Conservation (phyloP, 2,113 vertebrate species). For the Origma solitaria region DNA sequence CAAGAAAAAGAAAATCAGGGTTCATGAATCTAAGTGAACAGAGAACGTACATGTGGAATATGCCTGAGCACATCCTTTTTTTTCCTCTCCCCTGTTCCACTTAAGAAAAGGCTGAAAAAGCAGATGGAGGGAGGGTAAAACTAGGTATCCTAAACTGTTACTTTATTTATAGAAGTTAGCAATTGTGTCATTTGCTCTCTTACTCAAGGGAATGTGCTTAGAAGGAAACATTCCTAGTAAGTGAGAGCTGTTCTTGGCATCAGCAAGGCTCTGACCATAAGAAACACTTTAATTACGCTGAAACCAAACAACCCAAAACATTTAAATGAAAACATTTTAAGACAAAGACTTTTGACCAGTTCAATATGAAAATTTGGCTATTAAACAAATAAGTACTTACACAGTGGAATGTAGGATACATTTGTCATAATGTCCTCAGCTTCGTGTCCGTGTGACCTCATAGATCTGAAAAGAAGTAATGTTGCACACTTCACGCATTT, state of each 20-base stretch:
- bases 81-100: neutral
- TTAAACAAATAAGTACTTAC: neutral
- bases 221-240: constrained; percentile 68
- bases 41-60: neutral
- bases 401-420: neutral
- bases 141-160: constrained; percentile 37
- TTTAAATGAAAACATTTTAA: neutral
- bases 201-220: constrained; percentile 63
- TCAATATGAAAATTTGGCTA: neutral
- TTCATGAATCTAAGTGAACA: neutral
- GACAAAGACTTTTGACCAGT: neutral
- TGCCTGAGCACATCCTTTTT: neutral
- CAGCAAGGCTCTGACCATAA: neutral
- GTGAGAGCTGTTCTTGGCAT: constrained; percentile 66
- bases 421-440: neutral
- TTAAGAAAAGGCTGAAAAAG: constrained; percentile 17
- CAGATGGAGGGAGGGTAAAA: neutral
- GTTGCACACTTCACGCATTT: neutral
- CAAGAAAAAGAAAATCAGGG: neutral
- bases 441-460: neutral
- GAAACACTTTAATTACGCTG: neutral
- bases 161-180: constrained; percentile 65
- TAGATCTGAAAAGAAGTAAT: neutral
- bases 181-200: constrained; percentile 64
- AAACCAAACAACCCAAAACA: neutral